Evolutionary conservation across 1,140 invertebrate genomes (phyloP).

Genomic region (Polyergus mexicanus): DNA sequence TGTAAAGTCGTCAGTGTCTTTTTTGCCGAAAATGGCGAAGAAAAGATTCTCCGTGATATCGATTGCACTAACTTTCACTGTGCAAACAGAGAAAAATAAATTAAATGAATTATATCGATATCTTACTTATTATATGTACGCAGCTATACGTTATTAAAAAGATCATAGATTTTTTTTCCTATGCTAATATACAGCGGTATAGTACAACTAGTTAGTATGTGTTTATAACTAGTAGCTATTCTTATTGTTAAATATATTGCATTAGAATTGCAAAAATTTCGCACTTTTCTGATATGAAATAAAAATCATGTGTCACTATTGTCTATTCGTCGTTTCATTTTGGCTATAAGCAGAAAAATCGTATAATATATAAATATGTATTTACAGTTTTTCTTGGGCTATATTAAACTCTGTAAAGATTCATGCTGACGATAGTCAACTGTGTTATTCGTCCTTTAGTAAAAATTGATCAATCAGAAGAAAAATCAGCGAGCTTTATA

Average conservation of each 20-base stretch:
- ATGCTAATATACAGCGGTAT: slow-evolving; percentile 41
- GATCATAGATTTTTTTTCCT: not conserved
- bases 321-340: slow-evolving; percentile 33
- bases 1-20: slow-evolving; percentile 93
- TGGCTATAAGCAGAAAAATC: slow-evolving; percentile 44
- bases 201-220: slow-evolving; percentile 13
- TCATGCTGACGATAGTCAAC: slow-evolving; percentile 46
- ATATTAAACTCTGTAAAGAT: slow-evolving; percentile 32
- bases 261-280: slow-evolving; percentile 13
- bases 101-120: slow-evolving; percentile 18
- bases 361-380: not conserved
- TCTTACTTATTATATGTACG: not conserved
- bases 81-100: slow-evolving; percentile 35
- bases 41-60: slow-evolving; percentile 98
- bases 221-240: not conserved
- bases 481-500: slow-evolving; percentile 45
- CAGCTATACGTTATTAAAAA: slow-evolving; percentile 20
- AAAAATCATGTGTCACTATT: slow-evolving; percentile 6
- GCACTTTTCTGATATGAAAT: slow-evolving; percentile 9
- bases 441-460: slow-evolving; percentile 14
- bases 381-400: not conserved
- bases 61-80: slow-evolving; percentile 95
- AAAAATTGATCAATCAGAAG: slow-evolving; percentile 53
- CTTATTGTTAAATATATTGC: not conserved
- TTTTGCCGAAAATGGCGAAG: slow-evolving; percentile 99